A percentile compares a stretch with the other conserved stretches of the same genome.
These are phyloP conservation scores for Otus sunia DNA, from an alignment of 2,113 vertebrate species.

Conservation along the genomic window DNA sequence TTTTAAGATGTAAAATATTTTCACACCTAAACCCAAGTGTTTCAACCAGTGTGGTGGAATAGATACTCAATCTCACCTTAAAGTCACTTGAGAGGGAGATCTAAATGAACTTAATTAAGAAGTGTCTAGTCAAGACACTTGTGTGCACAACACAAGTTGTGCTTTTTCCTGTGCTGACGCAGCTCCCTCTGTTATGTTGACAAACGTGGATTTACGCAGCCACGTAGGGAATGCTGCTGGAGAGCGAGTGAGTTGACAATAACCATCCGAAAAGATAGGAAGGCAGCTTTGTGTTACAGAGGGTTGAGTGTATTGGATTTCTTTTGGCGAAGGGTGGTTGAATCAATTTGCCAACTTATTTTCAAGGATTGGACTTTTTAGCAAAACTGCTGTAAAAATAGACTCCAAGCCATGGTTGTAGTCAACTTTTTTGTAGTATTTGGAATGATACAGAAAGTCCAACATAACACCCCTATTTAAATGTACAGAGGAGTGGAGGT, in stretches of 20 bases:
- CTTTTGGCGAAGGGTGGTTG: not conserved
- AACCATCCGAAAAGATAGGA: fast-evolving
- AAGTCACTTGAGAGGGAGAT: not conserved
- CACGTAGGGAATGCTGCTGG: not conserved
- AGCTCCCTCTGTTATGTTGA: not conserved
- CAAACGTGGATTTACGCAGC: fast-evolving
- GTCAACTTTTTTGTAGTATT: not conserved
- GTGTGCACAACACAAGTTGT: too few relatives aligned
- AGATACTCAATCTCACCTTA: not conserved
- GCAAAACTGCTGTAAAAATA: not conserved
- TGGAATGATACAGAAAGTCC: not conserved
- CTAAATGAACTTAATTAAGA: not conserved
- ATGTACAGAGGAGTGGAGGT: fast-evolving
- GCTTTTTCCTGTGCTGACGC: fast-evolving
- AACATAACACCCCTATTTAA: not conserved
- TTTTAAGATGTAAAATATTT: not conserved
- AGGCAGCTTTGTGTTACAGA: not conserved
- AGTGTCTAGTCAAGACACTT: not conserved
- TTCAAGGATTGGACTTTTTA: not conserved
- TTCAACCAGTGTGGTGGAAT: not conserved
- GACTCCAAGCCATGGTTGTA: not conserved
- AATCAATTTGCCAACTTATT: not conserved
- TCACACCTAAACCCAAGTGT: not conserved
- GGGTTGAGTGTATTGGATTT: not conserved
- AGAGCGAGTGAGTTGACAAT: not conserved